Evolutionary conservation across 23 tunicate genomes (phyloP), one percentile per base, ranked within the genome.

Genomic region (Trididemnum miniatum): DNA sequence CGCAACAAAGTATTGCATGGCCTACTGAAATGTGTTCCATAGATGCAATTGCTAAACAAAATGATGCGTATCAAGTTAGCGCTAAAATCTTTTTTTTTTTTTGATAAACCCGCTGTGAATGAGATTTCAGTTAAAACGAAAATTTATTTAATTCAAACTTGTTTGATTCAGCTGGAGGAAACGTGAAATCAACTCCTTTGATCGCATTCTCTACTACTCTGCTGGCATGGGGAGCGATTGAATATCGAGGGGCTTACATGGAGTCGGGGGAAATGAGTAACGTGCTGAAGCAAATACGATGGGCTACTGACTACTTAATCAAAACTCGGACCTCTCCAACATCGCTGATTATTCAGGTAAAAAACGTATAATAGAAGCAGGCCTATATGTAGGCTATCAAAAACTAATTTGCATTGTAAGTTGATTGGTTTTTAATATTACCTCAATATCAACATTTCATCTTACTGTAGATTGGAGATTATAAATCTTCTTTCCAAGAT

Each of bases 201-300:
- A 93, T 80, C 30, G 98, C 98, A 1, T 88, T 79, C 76, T 35
- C 84, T 0, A 84, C 89, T 25, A 93, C 98, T 23, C 35, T 93
- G 76, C 84, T 93, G 12, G 84, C 89, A 29, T 93, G 98, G 98
- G 98, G 98, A 65, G 93, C 84, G 2, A 88, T 88, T 0, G 93
- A 93, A 25, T 93, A 85, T 49, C 59, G 54, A 49, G 67, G 52
- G n/a, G 93, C 93, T 0, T 93, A 93, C 74, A 69, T 75, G 34
- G 87, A 30, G 0, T 65, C 98, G 1, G 89, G 89, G 0, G 89
- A 88, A 59, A 23, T 51, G 32, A 82, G 51, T 23, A 36, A 84
- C 40, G 34, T 88, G 60, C 24, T 79, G 20, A 65, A 52, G 1
- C 83, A 85, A 34, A 80, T 93, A 20, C 71, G 69, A 32, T 83